A percentile compares a stretch with the other conserved stretches of the same genome.
Conservation (phyloP, 2,888 invertebrate genomes). For the Chironomus riparius region DNA sequence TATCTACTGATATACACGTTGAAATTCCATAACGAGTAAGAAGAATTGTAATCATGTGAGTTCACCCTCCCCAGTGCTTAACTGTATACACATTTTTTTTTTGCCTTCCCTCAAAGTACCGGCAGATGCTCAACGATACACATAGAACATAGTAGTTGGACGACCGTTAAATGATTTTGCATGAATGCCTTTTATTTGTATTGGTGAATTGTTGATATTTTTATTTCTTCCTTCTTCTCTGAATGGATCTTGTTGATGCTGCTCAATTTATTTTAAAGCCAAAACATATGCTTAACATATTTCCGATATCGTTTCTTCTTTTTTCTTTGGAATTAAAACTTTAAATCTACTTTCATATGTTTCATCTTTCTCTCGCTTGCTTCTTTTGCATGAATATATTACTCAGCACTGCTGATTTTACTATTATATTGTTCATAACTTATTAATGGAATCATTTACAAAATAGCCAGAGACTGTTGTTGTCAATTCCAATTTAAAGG, state of each 20-base stretch:
- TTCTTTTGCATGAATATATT: too few species aligned
- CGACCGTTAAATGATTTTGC: constrained; percentile 2
- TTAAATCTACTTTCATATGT: neutral
- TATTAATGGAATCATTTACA: too few species aligned
- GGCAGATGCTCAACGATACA: constrained; percentile 16
- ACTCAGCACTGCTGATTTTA: too few species aligned
- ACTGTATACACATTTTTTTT: neutral
- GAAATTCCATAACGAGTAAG: too few species aligned
- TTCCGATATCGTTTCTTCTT: neutral
- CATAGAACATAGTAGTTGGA: neutral
- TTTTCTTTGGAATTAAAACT: neutral
- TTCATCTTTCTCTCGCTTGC: neutral
- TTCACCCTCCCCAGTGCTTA: neutral
- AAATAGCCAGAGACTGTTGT: too few species aligned
- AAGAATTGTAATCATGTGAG: neutral
- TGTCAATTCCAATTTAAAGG: too few species aligned
- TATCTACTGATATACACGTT: too few species aligned
- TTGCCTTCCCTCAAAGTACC: constrained; percentile 10
- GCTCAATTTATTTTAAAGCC: neutral
- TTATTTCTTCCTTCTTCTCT: neutral
- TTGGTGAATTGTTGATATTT: neutral
- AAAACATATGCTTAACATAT: constrained; percentile 24
- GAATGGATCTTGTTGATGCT: neutral
- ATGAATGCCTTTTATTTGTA: neutral
- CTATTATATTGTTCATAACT: too few species aligned